These are phyloP conservation scores for Bombus difficillimus DNA, from an alignment of 1,140 invertebrate genomes.

Conservation along the genomic window DNA sequence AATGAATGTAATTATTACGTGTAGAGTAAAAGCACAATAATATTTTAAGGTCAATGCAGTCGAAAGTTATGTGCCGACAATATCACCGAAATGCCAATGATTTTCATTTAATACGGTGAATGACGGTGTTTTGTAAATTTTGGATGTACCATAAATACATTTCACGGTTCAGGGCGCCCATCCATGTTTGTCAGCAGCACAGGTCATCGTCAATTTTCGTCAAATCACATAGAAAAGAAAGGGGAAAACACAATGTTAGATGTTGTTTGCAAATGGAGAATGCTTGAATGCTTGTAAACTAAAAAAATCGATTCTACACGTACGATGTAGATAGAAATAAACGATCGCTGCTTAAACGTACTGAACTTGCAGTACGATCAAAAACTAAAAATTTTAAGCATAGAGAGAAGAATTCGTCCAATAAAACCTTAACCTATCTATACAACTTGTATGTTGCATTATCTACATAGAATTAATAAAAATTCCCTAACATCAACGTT, in stretches of 20 bases:
- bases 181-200: constrained; percentile 82
- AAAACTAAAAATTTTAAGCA: background rate
- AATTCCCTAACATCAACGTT: background rate
- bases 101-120: constrained; percentile 56
- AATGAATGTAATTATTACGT: constrained; percentile 22
- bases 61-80: constrained; percentile 31
- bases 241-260: constrained; percentile 82
- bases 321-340: background rate
- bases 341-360: background rate
- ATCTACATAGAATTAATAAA: background rate
- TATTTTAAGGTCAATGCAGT: background rate
- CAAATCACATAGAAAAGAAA: constrained; percentile 84
- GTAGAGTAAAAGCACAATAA: background rate
- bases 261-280: constrained; percentile 59
- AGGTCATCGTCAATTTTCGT: constrained; percentile 83
- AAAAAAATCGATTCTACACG: background rate
- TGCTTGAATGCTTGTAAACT: constrained; percentile 4
- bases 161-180: constrained; percentile 78
- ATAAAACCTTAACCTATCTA: constrained; percentile 7
- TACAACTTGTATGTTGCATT: background rate
- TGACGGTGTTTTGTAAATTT: constrained; percentile 58
- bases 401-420: background rate
- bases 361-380: background rate
- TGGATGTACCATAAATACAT: constrained; percentile 72
- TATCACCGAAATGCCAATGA: constrained; percentile 11